A percentile compares a stretch with the other conserved stretches of the same genome.
Conservation (phyloP, 2,888 invertebrate species). For the Drosophila fulvimacula region DNA sequence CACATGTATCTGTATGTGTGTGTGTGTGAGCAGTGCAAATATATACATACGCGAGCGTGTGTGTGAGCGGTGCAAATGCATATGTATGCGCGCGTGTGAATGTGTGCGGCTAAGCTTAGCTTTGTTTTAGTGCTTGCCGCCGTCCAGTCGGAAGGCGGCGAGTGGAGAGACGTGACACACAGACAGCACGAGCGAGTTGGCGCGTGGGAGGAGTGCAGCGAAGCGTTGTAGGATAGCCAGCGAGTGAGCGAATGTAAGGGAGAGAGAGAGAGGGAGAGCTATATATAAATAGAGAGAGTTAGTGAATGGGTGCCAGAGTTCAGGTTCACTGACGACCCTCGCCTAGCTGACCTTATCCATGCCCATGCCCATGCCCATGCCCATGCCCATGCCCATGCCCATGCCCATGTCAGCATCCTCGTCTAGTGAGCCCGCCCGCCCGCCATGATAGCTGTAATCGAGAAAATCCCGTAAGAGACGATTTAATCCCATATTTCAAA, state of each 20-base stretch:
- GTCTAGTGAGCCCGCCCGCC: not conserved
- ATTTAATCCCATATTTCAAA: conserved; percentile 84
- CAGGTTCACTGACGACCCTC: conserved; percentile 61
- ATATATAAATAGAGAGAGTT: too few relatives aligned
- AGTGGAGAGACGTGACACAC: conserved; percentile 56
- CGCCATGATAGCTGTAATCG: conserved; percentile 81
- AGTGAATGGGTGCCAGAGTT: conserved; percentile 45
- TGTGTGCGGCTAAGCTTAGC: conserved; percentile 57
- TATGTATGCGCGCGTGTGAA: conserved; percentile 1
- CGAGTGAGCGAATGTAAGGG: not conserved
- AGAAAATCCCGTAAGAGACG: conserved; percentile 83
- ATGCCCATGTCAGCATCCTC: conserved; percentile 14
- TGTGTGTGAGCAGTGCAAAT: conserved; percentile 7
- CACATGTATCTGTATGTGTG: conserved; percentile 7
- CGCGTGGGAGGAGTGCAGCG: not conserved
- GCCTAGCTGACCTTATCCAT: conserved; percentile 46
- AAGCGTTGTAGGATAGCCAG: not conserved
- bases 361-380: conserved; percentile 19
- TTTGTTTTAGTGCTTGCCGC: conserved; percentile 72
- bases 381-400: conserved; percentile 19
- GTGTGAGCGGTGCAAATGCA: conserved; percentile 10
- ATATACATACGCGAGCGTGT: not conserved
- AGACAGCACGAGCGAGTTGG: conserved; percentile 5
- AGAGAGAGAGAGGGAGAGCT: not conserved
- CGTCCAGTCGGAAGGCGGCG: conserved; percentile 55